phyloP scores from a whole-genome alignment of 2,888 invertebrate genomes.

The Xiphydria camelus region DNA sequence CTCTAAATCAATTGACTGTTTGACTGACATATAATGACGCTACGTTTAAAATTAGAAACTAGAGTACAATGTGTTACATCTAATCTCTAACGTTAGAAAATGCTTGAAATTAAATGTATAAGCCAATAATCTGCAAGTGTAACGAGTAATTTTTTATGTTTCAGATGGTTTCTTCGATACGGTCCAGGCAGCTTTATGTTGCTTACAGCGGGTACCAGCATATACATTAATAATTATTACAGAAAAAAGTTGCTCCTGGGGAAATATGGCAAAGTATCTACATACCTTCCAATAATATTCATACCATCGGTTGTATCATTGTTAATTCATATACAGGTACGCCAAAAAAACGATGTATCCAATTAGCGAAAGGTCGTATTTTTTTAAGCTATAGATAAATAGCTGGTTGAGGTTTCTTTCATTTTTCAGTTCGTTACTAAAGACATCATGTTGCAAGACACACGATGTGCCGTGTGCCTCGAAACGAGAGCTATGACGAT shows the following conservation, averaged over 20 bases:
- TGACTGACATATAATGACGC: too few species aligned
- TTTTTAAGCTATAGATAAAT: background rate
- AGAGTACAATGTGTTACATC: too few species aligned
- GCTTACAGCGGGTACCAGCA: constrained; percentile 61
- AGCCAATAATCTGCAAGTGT: constrained; percentile 12
- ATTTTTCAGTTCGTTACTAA: constrained; percentile 62
- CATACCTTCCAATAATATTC: constrained; percentile 65
- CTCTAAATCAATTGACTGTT: too few species aligned
- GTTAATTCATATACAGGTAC: constrained; percentile 65
- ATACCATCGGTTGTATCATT: constrained; percentile 64
- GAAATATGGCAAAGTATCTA: constrained; percentile 63
- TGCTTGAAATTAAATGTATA: constrained; percentile 10
- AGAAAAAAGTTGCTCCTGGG: constrained; percentile 66
- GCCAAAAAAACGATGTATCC: constrained; percentile 20
- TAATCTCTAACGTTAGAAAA: too few species aligned
- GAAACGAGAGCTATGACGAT: constrained; percentile 64
- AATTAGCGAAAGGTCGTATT: background rate
- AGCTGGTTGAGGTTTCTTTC: background rate
- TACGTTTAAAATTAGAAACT: too few species aligned
- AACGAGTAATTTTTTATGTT: constrained; percentile 23
- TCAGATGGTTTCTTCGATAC: constrained; percentile 63
- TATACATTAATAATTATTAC: constrained; percentile 67
- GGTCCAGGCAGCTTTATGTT: constrained; percentile 61
- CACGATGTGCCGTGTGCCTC: constrained; percentile 68
- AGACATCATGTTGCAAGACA: constrained; percentile 63